phyloP scores from a whole-genome alignment of 2,797 vertebrate genomes.

The Petrocephalus schoutedeni region DNA sequence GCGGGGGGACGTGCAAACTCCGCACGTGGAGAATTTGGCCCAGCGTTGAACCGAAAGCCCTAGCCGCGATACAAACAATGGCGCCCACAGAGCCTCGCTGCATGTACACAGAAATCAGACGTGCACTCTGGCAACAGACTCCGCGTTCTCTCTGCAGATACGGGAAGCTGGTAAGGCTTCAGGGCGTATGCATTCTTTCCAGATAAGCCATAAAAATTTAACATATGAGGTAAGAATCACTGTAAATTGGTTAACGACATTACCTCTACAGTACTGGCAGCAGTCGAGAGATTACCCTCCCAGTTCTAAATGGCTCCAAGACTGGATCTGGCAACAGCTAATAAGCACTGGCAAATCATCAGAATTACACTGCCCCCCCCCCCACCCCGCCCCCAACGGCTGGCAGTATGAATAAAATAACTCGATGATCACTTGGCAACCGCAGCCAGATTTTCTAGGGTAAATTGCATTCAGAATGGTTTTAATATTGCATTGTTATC shows the following conservation, averaged over 20 bases:
- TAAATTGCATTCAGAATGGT: not conserved
- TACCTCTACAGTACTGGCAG: not conserved
- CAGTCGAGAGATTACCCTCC: not conserved
- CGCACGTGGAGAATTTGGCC: not conserved
- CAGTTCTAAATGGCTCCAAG: not conserved
- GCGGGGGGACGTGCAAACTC: not conserved
- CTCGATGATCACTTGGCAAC: not conserved
- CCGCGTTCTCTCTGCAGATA: not conserved
- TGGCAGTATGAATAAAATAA: conserved; percentile 7
- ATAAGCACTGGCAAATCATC: not conserved
- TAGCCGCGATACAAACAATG: not conserved
- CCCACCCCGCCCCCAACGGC: not conserved
- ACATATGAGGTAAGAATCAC: not conserved
- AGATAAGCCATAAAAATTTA: not conserved
- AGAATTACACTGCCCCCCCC: not conserved
- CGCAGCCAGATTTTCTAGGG: not conserved
- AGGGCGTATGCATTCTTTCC: not conserved
- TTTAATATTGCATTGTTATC: not conserved
- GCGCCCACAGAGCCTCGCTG: not conserved
- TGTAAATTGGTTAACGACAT: not conserved
- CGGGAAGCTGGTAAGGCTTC: not conserved
- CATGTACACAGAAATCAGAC: not conserved
- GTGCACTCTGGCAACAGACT: not conserved
- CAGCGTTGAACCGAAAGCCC: not conserved
- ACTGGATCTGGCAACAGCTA: not conserved